Evolutionary conservation across 92 coral and sea anemone species (phyloP).

Genomic region (Phenganax marumi): DNA sequence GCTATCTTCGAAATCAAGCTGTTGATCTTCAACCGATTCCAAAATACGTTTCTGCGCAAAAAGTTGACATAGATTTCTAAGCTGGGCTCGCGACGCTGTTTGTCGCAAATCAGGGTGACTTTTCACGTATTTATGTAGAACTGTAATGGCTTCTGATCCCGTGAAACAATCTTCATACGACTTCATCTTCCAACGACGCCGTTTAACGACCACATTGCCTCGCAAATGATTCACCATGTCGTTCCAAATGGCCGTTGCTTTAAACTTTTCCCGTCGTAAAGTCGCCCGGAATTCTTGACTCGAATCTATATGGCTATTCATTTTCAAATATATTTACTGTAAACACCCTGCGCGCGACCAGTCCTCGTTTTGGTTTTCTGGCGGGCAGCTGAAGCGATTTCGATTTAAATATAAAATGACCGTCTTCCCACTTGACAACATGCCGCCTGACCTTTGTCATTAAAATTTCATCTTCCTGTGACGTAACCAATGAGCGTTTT

Average conservation of each 20-base stretch:
- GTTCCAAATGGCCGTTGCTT: slow-evolving; percentile 97
- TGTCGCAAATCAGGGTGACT: slow-evolving; percentile 79
- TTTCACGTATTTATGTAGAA: slow-evolving; percentile 69
- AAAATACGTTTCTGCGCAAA: slow-evolving; percentile 77
- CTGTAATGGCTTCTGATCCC: slow-evolving; percentile 77
- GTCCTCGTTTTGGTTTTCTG: neutral
- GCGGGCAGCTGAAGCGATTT: slow-evolving; percentile 11
- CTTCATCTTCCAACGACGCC: slow-evolving; percentile 91
- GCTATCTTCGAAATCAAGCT: slow-evolving; percentile 57
- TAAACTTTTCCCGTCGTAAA: slow-evolving; percentile 68
- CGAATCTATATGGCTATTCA: slow-evolving; percentile 17
- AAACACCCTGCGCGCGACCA: neutral
- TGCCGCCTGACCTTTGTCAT: slow-evolving; percentile 13
- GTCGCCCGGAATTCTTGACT: slow-evolving; percentile 39
- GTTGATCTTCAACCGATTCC: slow-evolving; percentile 64
- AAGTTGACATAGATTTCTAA: slow-evolving; percentile 81
- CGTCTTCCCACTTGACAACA: slow-evolving; percentile 9
- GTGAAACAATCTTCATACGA: slow-evolving; percentile 83
- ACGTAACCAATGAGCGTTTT: neutral
- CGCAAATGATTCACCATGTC: slow-evolving; percentile 73
- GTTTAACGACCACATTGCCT: slow-evolving; percentile 68
- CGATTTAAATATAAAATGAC: neutral
- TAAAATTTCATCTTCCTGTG: neutral
- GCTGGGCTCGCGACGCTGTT: slow-evolving; percentile 76
- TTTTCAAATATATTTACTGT: neutral